Conservation (phyloP, 1,140 invertebrate genomes). For the Drosophila ercepeae region DNA sequence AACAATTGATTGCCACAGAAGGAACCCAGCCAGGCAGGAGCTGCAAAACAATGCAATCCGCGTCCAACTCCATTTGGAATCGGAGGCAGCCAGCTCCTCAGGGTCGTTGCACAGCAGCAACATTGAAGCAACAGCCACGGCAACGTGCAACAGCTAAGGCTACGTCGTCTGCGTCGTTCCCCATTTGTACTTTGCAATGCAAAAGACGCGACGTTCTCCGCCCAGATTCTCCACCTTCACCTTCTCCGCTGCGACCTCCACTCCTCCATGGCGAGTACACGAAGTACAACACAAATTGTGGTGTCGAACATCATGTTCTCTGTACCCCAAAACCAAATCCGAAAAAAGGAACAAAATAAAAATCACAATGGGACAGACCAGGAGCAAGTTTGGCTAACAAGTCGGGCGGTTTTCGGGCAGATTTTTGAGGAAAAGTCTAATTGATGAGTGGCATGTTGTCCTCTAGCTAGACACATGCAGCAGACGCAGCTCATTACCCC, state of each 20-base stretch:
- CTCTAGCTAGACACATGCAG: constrained; percentile 56
- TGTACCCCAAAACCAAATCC: constrained; percentile 21
- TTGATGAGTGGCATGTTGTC: constrained; percentile 57
- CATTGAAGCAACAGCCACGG: not conserved
- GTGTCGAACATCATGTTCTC: constrained; percentile 79
- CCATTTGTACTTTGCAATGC: constrained; percentile 78
- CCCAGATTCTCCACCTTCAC: constrained; percentile 26
- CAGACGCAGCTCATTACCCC: constrained; percentile 50
- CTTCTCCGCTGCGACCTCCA: constrained; percentile 1
- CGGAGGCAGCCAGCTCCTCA: constrained; percentile 42
- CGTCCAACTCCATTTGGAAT: constrained; percentile 34
- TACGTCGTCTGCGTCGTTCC: constrained; percentile 34
- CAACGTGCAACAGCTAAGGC: not conserved
- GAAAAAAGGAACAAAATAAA: not conserved
- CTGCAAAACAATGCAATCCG: constrained; percentile 44
- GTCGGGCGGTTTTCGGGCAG: constrained; percentile 43
- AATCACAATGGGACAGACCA: constrained; percentile 27
- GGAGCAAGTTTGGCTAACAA: constrained; percentile 11
- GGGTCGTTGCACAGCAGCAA: constrained; percentile 67
- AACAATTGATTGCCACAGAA: constrained; percentile 61
- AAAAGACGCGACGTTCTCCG: constrained; percentile 60
- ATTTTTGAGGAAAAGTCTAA: constrained; percentile 69
- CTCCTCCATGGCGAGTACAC: constrained; percentile 53
- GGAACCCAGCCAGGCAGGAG: constrained; percentile 25
- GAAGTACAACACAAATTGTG: constrained; percentile 80